Base-by-base conservation (phyloP, 2,113 vertebrate species). In the Crypturellus undulatus region DNA sequence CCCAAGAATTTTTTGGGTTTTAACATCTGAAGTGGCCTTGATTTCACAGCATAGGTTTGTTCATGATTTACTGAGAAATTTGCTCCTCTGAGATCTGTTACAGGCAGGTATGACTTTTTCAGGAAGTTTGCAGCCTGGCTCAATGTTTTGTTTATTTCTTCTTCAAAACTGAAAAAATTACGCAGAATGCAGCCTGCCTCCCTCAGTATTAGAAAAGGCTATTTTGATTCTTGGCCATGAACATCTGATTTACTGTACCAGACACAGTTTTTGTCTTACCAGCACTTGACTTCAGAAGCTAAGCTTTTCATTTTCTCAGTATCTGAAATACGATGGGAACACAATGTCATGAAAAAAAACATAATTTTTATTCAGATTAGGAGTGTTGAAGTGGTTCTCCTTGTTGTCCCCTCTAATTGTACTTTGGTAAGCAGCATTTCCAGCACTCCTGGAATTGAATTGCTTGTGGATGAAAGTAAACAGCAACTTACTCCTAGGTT, bases 51-150 rank as follows among this genome's bases (percentile, higher is more conserved):
- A 34, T 20, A 77, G 45, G 36, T 92, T 87, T 89, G 21, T 49
- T 92, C 67, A 51, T 38, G 64, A 85, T 79, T 30, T 79, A 15
- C 67, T 78, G 42, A 63, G 36, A 93, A 91, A 96, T 77, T 70
- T 2, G 0, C 8, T 6, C 38, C 38, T 52, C 25, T 3, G 10
- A 91, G 84, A 65, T 43, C 84, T 24, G 45, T 63, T 92, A 38
- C 64, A 79, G 75, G 49, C 79, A 94, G 81, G 60, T 87, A 84
- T 84, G 87, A 92, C 84, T 79, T 94, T 97, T 91, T 80, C 32
- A 63, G 45, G 25, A 91, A 87, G 59, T 54, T 87, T 30, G 30
- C 25, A 54, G 71, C 82, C 70, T 82, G 30, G 3, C 16, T 89
- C 81, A 75, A 38, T 76, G 52, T 18, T 77, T 79, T 91, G 58